Evolutionary conservation across 2,797 vertebrate species (phyloP), one percentile per base, ranked within the genome.

Genomic region (Epinephelus malabaricus): DNA sequence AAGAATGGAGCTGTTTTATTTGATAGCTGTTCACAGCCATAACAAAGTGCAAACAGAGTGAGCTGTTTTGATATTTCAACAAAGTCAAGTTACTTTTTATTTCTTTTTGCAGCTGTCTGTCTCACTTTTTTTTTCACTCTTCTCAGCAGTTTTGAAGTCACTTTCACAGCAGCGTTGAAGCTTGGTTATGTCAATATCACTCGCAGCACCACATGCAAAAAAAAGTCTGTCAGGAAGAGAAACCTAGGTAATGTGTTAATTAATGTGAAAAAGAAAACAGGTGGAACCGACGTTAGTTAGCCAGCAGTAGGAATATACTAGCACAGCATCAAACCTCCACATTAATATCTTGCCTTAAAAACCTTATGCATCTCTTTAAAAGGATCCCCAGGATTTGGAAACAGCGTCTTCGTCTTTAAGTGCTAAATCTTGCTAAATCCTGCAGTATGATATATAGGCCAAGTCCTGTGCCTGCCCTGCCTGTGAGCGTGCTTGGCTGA

Each of bases 401-500:
- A 43, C 56, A 69, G 53, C 61, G 54, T 58, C 69, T 79, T 65
- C 78, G 38, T 76, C 23, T 63, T 54, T 60, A 54, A 77, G 75
- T 68, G 61, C 58, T 81, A 82, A 81, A 87, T 73, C 77, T 80
- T 70, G 40, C 58, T 78, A 71, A 82, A 85, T 83, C 83, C 77
- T 64, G 45, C 80, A 78, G 77, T 63, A 61, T 88, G 77, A 91
- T 84, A 79, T 82, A 81, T 76, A 86, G 82, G 73, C 76, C 76
- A 78, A 75, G 69, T 88, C 85, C 45, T 83, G 64, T 81, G 71
- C 64, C 71, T 82, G 61, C 55, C 60, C 55, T 68, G 62, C 49
- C 67, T 81, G 74, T 50, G 56, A 61, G 66, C 84, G 79, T 89
- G 83, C 81, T 86, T 82, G 82, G 69, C 76, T 86, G 84, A 92